Conservation (phyloP, 2,888 invertebrate genomes). For the Polymixis lichenea region DNA sequence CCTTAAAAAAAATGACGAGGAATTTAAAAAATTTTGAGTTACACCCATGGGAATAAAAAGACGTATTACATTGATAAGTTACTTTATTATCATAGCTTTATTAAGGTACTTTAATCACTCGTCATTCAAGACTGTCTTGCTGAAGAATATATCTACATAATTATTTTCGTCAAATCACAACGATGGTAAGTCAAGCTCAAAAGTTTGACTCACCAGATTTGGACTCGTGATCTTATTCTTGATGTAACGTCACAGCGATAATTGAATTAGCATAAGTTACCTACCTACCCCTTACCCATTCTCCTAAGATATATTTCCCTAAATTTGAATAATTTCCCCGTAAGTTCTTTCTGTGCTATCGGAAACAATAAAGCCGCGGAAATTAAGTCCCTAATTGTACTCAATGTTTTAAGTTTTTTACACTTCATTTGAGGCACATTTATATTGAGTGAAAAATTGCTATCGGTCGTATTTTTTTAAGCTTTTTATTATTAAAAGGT, state of each 20-base stretch:
- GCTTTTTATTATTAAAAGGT: background rate
- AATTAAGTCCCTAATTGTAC: conserved; percentile 68
- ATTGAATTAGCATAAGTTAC: conserved; percentile 56
- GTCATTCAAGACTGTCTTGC: background rate
- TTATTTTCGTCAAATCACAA: conserved; percentile 17
- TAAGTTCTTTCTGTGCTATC: conserved; percentile 60
- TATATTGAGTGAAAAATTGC: background rate
- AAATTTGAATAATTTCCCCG: conserved; percentile 65
- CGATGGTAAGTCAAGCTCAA: background rate
- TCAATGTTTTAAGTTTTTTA: conserved; percentile 33
- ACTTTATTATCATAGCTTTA: background rate
- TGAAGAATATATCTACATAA: background rate
- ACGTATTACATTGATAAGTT: background rate
- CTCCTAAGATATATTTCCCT: conserved; percentile 47
- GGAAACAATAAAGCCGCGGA: conserved; percentile 70
- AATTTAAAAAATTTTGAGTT: too few species aligned
- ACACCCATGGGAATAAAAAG: background rate
- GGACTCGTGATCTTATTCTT: conserved; percentile 33
- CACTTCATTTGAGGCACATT: background rate
- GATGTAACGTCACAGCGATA: conserved; percentile 39
- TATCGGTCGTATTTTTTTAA: background rate
- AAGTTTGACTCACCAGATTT: conserved; percentile 17
- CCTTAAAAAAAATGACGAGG: background rate
- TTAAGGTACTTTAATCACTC: background rate
- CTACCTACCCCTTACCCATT: conserved; percentile 10